Conservation (phyloP, 1,140 invertebrate species). For the Drosophila leontia region DNA sequence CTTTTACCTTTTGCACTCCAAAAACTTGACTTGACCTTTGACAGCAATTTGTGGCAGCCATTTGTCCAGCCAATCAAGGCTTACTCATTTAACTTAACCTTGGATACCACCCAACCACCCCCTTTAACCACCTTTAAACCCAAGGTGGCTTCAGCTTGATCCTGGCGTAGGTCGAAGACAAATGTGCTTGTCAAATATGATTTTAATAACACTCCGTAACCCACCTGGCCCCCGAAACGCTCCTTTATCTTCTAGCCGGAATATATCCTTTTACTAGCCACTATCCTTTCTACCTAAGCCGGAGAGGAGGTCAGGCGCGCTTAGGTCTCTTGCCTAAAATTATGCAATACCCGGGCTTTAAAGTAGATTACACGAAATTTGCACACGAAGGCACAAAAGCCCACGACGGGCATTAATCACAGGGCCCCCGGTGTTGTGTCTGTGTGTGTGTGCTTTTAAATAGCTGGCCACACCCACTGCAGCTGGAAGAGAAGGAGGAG, state of each 20-base stretch:
- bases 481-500: neutral
- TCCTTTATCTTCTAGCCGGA: slow-evolving; percentile 18
- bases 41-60: slow-evolving; percentile 7
- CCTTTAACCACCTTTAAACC: neutral
- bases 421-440: slow-evolving; percentile 27
- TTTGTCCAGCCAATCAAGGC: slow-evolving; percentile 9
- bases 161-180: slow-evolving; percentile 19
- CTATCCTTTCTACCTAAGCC: slow-evolving; percentile 17
- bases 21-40: slow-evolving; percentile 12
- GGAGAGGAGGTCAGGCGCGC: neutral
- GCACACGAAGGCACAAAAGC: slow-evolving; percentile 80
- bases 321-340: slow-evolving; percentile 55
- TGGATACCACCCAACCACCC: neutral
- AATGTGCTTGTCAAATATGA: slow-evolving; percentile 49
- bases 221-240: slow-evolving; percentile 26
- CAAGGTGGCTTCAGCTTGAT: slow-evolving; percentile 27
- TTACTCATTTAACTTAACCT: slow-evolving; percentile 28
- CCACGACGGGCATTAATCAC: slow-evolving; percentile 81
- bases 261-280: neutral
- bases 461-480: slow-evolving; percentile 49
- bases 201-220: slow-evolving; percentile 48
- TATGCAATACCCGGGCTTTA: slow-evolving; percentile 79
- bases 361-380: slow-evolving; percentile 82
- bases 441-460: slow-evolving; percentile 43
- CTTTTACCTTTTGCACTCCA: neutral